Percentiles rank a stretch among this genome's conserved stretches.
Evolutionary conservation across 2,888 invertebrate genomes (phyloP).

Genomic region (Heliconius aoede): DNA sequence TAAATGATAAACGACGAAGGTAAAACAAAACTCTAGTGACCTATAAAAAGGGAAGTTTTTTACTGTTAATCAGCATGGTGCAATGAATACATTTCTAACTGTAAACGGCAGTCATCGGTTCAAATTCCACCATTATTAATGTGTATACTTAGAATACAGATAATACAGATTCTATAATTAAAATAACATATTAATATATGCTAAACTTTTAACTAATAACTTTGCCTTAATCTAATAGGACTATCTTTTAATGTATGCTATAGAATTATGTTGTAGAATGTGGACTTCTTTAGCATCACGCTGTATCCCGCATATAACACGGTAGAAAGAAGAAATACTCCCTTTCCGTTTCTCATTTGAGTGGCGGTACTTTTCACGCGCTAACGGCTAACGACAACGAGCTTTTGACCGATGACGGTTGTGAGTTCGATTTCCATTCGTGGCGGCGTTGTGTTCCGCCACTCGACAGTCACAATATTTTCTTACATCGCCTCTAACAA

Average conservation of each 20-base stretch:
- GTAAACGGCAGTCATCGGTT: neutral
- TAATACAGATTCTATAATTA: neutral
- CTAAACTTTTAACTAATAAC: neutral
- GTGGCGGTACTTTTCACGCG: too few relatives aligned
- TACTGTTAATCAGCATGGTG: neutral
- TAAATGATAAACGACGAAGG: too few relatives aligned
- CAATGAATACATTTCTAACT: neutral
- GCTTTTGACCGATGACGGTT: too few relatives aligned
- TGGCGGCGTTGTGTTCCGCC: too few relatives aligned
- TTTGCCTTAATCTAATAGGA: neutral
- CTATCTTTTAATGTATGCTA: neutral
- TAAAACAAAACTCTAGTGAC: neutral
- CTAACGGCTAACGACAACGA: too few relatives aligned
- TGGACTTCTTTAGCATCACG: neutral
- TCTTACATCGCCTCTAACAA: neutral
- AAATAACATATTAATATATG: conserved; percentile 14
- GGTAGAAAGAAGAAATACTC: too few relatives aligned
- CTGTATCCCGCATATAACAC: too few relatives aligned
- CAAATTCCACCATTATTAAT: neutral
- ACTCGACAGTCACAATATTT: too few relatives aligned
- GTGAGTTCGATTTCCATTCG: too few relatives aligned
- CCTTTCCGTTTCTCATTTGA: too few relatives aligned
- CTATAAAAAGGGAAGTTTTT: neutral
- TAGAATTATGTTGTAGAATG: neutral
- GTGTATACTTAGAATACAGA: neutral